phyloP scores from a whole-genome alignment of 2,888 invertebrate genomes.

The Cataglyphis cursor region DNA sequence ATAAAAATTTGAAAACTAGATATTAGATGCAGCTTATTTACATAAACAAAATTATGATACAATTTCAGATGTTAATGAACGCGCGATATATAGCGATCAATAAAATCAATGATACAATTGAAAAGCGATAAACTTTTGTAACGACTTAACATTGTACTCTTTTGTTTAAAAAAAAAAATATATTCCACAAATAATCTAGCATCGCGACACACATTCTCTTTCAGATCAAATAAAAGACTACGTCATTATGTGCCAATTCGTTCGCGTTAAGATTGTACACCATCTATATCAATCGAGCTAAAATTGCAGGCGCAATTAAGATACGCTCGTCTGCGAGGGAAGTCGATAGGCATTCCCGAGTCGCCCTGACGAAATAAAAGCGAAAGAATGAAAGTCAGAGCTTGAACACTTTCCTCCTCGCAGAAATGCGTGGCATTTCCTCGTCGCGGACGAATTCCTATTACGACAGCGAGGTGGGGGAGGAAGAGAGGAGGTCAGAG shows the following conservation, averaged over 20 bases:
- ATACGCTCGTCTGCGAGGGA: not conserved
- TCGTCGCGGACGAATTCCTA: slow-evolving; percentile 77
- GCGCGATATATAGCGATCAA: not conserved
- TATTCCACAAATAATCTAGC: slow-evolving; percentile 10
- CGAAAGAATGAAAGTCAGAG: slow-evolving; percentile 64
- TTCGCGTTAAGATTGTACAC: not conserved
- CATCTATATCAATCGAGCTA: slow-evolving; percentile 15
- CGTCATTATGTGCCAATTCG: slow-evolving; percentile 16
- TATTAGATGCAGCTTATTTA: not conserved
- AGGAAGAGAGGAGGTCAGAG: not conserved
- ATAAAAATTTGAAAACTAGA: not conserved
- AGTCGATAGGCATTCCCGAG: slow-evolving; percentile 66
- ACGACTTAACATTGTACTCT: not conserved
- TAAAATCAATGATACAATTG: slow-evolving; percentile 5
- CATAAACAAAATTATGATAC: not conserved
- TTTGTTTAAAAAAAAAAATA: not conserved
- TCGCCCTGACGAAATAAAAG: slow-evolving; percentile 72
- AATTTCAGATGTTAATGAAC: not conserved
- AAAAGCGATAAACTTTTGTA: slow-evolving; percentile 1
- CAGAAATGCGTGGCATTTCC: slow-evolving; percentile 76
- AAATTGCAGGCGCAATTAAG: slow-evolving; percentile 48
- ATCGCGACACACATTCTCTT: not conserved
- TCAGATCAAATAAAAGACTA: not conserved
- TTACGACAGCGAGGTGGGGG: slow-evolving; percentile 67
- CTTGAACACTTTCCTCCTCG: slow-evolving; percentile 49